A percentile compares a stretch with the other conserved stretches of the same genome.
phyloP scores from a whole-genome alignment of 2,797 vertebrate species.

The Sebastes hubbsi region DNA sequence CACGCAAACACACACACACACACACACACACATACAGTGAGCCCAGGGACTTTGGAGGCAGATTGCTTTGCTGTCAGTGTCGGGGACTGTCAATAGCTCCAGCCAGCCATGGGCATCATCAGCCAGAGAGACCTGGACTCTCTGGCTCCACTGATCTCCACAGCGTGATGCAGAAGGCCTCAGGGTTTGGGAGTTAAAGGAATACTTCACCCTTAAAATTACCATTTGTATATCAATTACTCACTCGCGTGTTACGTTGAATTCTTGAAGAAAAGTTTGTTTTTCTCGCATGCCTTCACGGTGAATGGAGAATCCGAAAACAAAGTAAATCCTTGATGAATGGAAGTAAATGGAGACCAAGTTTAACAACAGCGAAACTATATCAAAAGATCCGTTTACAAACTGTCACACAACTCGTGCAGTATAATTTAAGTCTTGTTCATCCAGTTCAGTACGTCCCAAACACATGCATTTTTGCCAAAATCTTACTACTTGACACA shows the following conservation, averaged over 20 bases:
- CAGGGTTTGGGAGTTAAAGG: conserved; percentile 2
- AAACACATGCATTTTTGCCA: background rate
- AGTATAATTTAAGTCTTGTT: background rate
- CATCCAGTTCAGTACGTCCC: background rate
- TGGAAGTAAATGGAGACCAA: background rate
- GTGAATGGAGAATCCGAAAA: background rate
- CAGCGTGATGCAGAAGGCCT: conserved; percentile 24
- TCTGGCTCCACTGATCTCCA: conserved; percentile 57
- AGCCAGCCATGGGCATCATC: conserved; percentile 65
- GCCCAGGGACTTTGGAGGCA: conserved; percentile 56
- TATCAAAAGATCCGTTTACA: background rate
- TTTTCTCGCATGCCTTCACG: background rate
- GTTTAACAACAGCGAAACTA: background rate
- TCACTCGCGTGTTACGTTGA: background rate
- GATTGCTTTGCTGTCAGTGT: conserved; percentile 69
- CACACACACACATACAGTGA: conserved; percentile 31
- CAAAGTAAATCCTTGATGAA: background rate
- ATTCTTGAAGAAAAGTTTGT: background rate
- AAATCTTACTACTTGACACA: background rate
- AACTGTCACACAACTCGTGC: background rate
- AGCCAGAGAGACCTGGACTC: conserved; percentile 57
- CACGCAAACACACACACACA: conserved; percentile 34
- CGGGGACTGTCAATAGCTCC: conserved; percentile 58
- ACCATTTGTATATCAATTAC: background rate
- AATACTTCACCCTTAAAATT: background rate